Evolutionary conservation across 64 coral and sea anemone genomes (phyloP), one percentile per base, ranked within the genome.

Genomic region (Catalaphyllia jardinei): DNA sequence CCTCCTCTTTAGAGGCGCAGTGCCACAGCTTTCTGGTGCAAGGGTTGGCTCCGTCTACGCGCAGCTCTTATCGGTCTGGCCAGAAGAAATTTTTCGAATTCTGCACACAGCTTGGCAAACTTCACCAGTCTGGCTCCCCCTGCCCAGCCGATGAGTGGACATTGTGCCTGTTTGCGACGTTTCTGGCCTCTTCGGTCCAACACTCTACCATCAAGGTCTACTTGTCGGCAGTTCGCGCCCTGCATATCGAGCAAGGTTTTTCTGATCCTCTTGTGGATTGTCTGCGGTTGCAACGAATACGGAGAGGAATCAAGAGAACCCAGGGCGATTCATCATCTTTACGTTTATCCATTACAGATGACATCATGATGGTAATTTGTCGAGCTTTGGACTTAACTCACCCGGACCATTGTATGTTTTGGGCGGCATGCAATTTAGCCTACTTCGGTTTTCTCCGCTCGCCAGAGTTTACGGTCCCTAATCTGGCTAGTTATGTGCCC

Each of bases 41-140:
- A 13, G 73, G 91, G 19, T 22, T 92, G 6, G 83, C 91, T 14
- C 2, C 57, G 11, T 92, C 83, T 0, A 92, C 82, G 0, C 83
- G 83, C 10, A 31, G 83, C 4, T 77, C 75, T 4, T 92, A 92
- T 50, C 1, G 1, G 1, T 65, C 76, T 7, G 62, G 31, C 10
- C 88, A 90, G 49, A 31, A 39, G 8, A 67, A 63, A 4, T 90
- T 90, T 31, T 0, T 80, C 24, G 77, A 90, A 18, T 90, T 90
- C 61, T 81, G 77, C 27, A 18, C 20, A 2, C 77, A 79, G 16
- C 17, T 28, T 3, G 77, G 77, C 8, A 79, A 79, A 12, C 4
- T 79, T 10, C 33, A 35, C 33, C 33, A 35, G 33, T 35, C 33
- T 35, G 33, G 33, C 33, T 35, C 33, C 33, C 33, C 33, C 33